phyloP scores from a whole-genome alignment of 2,113 vertebrate species.

The Lepus americanus region DNA sequence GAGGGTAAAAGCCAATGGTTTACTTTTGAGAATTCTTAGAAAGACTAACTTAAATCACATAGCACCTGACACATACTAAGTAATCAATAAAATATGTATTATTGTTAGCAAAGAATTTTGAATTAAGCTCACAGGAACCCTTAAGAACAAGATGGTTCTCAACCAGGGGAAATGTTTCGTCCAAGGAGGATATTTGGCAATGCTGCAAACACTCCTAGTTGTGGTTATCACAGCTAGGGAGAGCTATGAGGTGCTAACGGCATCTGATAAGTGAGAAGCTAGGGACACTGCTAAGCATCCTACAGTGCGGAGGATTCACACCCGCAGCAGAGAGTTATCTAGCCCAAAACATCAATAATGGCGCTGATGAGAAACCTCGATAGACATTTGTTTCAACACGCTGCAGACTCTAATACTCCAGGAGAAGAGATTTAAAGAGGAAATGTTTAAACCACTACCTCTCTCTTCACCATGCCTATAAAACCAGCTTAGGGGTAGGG shows the following conservation, averaged over 20 bases:
- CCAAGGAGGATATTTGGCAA: background rate
- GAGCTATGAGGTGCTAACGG: background rate
- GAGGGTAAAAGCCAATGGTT: background rate
- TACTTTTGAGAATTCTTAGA: background rate
- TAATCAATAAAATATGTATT: background rate
- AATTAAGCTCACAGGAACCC: background rate
- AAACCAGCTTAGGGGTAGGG: background rate
- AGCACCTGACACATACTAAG: background rate
- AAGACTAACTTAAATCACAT: background rate
- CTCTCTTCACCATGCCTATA: background rate
- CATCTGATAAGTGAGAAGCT: background rate
- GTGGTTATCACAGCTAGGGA: background rate
- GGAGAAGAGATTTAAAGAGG: background rate
- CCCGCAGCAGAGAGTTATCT: background rate
- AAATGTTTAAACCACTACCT: background rate
- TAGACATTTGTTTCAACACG: background rate
- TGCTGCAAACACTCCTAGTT: background rate
- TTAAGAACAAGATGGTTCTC: background rate
- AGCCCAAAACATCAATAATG: background rate
- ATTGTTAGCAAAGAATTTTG: constrained; percentile 11
- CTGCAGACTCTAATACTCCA: background rate
- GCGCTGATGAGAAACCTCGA: background rate
- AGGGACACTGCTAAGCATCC: background rate
- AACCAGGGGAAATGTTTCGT: background rate
- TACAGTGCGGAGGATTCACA: no score